Conservation (phyloP, 2,113 vertebrate genomes). For the Colinus virginianus region DNA sequence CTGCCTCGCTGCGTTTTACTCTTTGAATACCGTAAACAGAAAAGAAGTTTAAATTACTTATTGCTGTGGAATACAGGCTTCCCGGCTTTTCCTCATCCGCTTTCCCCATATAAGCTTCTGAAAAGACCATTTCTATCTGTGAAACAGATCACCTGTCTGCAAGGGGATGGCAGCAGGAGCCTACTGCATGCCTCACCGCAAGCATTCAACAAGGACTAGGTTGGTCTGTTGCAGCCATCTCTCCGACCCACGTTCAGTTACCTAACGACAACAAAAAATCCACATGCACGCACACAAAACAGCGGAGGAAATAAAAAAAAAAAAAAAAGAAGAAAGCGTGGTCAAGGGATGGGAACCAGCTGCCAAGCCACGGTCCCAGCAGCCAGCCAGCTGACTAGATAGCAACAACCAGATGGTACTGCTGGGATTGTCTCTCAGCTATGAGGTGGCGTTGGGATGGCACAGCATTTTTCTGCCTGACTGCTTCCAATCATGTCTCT, state of each 20-base stretch:
- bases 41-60: slow-evolving; percentile 69
- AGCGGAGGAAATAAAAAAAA: slow-evolving; percentile 53
- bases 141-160: slow-evolving; percentile 81
- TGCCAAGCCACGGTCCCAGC: slow-evolving; percentile 87
- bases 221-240: slow-evolving; percentile 82
- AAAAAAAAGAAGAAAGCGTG: slow-evolving; percentile 63
- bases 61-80: slow-evolving; percentile 53
- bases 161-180: slow-evolving; percentile 82
- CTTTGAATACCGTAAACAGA: slow-evolving; percentile 46
- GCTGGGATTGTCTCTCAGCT: slow-evolving; percentile 90
- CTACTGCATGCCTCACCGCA: slow-evolving; percentile 67
- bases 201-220: slow-evolving; percentile 79
- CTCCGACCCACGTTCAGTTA: slow-evolving; percentile 82
- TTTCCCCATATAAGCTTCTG: slow-evolving; percentile 79
- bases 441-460: slow-evolving; percentile 96
- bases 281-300: slow-evolving; percentile 8
- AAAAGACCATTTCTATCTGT: slow-evolving; percentile 76
- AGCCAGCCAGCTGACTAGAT: slow-evolving; percentile 92
- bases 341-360: slow-evolving; percentile 91
- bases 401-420: slow-evolving; percentile 94
- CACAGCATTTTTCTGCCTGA: slow-evolving; percentile 96
- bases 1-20: slow-evolving; percentile 55
- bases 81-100: slow-evolving; percentile 63
- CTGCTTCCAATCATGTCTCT: slow-evolving; percentile 94
- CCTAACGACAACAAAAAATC: slow-evolving; percentile 41